Evolutionary conservation across 2,797 vertebrate species (phyloP).

Genomic region (Cyprinella venusta): DNA sequence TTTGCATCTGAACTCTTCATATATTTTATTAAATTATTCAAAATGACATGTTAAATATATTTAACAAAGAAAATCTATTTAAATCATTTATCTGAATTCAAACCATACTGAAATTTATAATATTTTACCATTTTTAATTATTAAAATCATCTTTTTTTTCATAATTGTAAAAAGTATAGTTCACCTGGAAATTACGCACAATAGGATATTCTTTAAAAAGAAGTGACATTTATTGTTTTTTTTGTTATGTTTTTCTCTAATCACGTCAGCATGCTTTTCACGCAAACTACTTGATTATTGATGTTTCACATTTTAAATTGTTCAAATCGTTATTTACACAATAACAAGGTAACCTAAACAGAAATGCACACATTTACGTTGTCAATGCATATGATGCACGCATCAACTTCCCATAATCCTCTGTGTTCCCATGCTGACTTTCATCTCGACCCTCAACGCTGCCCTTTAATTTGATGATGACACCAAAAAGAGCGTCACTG

Average conservation of each 20-base stretch:
- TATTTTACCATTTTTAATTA: neutral
- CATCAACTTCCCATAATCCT: constrained; percentile 16
- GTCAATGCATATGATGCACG: neutral
- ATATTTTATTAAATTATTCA: too few species aligned
- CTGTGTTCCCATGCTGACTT: constrained; percentile 4
- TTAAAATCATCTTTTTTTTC: neutral
- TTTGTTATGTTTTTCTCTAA: neutral
- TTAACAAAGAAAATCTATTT: neutral
- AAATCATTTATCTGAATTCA: neutral
- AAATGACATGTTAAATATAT: neutral
- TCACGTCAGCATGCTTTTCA: neutral
- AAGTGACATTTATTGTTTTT: neutral
- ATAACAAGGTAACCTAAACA: too few species aligned
- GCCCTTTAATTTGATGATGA: constrained; percentile 57
- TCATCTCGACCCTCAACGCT: constrained; percentile 50
- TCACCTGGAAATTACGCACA: neutral
- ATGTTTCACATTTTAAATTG: neutral
- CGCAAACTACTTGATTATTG: neutral
- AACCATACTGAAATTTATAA: neutral
- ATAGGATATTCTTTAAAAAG: neutral
- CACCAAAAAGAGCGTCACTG: constrained; percentile 35
- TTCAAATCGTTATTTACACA: neutral
- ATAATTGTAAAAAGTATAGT: neutral
- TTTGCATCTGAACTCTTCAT: too few species aligned
- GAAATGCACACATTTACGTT: too few species aligned